phyloP scores from a whole-genome alignment of 2,888 invertebrate genomes.

The Lasioglossum figueresi region DNA sequence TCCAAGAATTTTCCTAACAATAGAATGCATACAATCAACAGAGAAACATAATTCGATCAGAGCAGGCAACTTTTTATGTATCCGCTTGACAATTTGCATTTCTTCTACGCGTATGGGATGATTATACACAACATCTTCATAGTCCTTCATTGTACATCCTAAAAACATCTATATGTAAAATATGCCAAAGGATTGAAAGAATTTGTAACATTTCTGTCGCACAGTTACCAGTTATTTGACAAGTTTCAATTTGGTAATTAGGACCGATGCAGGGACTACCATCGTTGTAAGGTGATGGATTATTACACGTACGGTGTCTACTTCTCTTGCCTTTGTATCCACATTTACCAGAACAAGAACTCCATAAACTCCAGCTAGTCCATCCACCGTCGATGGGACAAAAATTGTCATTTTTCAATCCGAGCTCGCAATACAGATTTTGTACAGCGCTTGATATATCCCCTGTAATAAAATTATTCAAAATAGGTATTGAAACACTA shows the following conservation, averaged over 20 bases:
- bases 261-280: slow-evolving; percentile 84
- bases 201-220: neutral
- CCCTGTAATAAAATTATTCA: slow-evolving; percentile 14
- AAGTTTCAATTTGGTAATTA: slow-evolving; percentile 83
- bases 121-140: slow-evolving; percentile 81
- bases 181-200: neutral
- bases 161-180: slow-evolving; percentile 67
- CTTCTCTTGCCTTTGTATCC: slow-evolving; percentile 84
- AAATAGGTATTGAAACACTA: neutral
- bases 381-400: slow-evolving; percentile 85
- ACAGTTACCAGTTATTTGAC: slow-evolving; percentile 79
- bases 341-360: slow-evolving; percentile 84
- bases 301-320: slow-evolving; percentile 83
- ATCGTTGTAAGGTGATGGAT: slow-evolving; percentile 84
- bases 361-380: slow-evolving; percentile 85
- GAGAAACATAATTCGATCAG: slow-evolving; percentile 84
- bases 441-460: slow-evolving; percentile 20
- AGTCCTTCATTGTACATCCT: slow-evolving; percentile 83
- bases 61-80: slow-evolving; percentile 82
- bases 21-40: slow-evolving; percentile 84
- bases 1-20: slow-evolving; percentile 83
- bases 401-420: slow-evolving; percentile 22
- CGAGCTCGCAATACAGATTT: slow-evolving; percentile 49
- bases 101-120: slow-evolving; percentile 82
- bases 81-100: slow-evolving; percentile 78